Conservation (phyloP, 2,888 invertebrate species). For the Dynastes hyllus region DNA sequence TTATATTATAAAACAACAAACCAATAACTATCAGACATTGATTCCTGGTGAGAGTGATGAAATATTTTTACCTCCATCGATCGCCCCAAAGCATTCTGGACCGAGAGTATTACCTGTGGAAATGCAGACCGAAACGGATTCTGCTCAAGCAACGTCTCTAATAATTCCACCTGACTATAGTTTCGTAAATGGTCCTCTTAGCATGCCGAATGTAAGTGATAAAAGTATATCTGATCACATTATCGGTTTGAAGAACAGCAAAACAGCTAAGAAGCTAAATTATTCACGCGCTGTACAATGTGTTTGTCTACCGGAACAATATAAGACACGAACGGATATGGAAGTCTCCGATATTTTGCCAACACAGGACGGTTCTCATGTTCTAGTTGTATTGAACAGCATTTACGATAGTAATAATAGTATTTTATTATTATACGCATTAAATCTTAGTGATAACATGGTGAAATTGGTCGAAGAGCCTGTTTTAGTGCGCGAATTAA, state of each 20-base stretch:
- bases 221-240: constrained; percentile 71
- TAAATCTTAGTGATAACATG: constrained; percentile 72
- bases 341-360: constrained; percentile 79
- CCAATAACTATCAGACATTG: constrained; percentile 67
- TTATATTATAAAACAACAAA: constrained; percentile 60
- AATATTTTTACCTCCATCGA: constrained; percentile 67
- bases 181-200: constrained; percentile 64
- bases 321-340: constrained; percentile 72
- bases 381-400: constrained; percentile 76
- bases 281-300: constrained; percentile 75
- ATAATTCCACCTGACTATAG: constrained; percentile 62
- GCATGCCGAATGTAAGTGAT: constrained; percentile 55
- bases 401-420: constrained; percentile 65
- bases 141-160: constrained; percentile 62
- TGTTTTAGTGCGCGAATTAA: constrained; percentile 76
- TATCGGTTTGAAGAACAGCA: constrained; percentile 67
- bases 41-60: constrained; percentile 70
- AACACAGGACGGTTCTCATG: constrained; percentile 80
- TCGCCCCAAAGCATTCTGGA: constrained; percentile 63
- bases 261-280: constrained; percentile 66
- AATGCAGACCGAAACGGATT: constrained; percentile 65
- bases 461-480: constrained; percentile 77
- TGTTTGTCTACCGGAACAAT: constrained; percentile 73
- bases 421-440: constrained; percentile 74
- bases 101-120: constrained; percentile 66